Conservation (phyloP, 1,140 invertebrate genomes). For the Venturia canescens region DNA sequence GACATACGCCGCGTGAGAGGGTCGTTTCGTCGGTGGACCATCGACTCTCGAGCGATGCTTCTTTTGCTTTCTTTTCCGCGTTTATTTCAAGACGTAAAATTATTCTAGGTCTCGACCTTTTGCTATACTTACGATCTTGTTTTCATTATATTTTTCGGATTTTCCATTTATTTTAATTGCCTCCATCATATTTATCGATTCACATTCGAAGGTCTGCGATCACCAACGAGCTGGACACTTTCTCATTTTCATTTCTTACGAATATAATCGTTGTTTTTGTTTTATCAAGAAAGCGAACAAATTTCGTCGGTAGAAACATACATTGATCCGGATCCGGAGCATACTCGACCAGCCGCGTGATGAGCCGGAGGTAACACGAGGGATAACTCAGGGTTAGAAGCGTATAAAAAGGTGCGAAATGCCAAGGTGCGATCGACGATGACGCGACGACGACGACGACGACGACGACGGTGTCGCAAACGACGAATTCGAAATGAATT, state of each 20-base stretch:
- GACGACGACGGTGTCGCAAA: conserved; percentile 51
- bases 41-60: conserved; percentile 38
- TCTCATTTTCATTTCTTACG: too few species aligned
- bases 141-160: not conserved
- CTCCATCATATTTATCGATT: too few species aligned
- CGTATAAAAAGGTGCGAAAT: conserved; percentile 53
- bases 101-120: too few species aligned
- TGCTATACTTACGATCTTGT: too few species aligned
- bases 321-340: too few species aligned
- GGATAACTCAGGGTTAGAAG: not conserved
- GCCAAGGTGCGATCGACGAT: conserved; percentile 56
- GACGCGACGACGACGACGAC: conserved; percentile 40
- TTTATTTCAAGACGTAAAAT: not conserved
- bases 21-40: conserved; percentile 24
- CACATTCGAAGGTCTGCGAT: too few species aligned
- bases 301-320: too few species aligned
- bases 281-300: too few species aligned
- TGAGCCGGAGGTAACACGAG: not conserved
- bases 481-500: conserved; percentile 60
- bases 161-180: too few species aligned
- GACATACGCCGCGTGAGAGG: conserved; percentile 61
- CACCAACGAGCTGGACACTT: too few species aligned
- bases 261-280: too few species aligned
- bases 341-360: too few species aligned
- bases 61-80: conserved; percentile 45